These are phyloP conservation scores for Marmota monax DNA, from an alignment of 2,113 vertebrate genomes.

Conservation along the genomic window DNA sequence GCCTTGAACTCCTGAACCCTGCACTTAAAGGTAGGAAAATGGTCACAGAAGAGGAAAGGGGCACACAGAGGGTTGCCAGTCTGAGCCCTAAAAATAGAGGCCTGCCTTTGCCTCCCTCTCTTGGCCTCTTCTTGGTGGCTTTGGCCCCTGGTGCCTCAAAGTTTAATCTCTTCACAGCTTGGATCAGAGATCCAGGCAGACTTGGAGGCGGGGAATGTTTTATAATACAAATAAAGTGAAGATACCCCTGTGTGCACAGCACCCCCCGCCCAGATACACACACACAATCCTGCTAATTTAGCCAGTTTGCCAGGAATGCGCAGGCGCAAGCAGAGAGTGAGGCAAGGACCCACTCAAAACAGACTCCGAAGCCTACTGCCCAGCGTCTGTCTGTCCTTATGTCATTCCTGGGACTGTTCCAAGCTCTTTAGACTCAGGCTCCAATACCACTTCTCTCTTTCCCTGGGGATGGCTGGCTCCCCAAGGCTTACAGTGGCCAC, in stretches of 20 bases:
- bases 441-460: background rate
- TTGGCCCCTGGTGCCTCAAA: background rate
- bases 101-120: background rate
- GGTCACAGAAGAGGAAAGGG: no score
- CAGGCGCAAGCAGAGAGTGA: background rate
- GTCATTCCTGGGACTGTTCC: background rate
- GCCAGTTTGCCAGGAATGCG: background rate
- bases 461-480: background rate
- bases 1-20: slow-evolving; percentile 55
- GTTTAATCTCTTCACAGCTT: background rate
- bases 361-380: background rate
- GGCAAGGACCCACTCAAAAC: background rate
- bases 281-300: background rate
- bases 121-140: background rate
- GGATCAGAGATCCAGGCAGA: background rate
- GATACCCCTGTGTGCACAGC: background rate
- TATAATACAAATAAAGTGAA: slow-evolving; percentile 21
- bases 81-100: background rate
- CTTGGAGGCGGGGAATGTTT: background rate
- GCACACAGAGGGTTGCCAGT: background rate
- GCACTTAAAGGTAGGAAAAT: background rate
- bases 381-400: background rate
- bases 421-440: background rate
- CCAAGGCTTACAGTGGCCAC: background rate
- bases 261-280: no score